A percentile compares a stretch with the other conserved stretches of the same genome.
These are phyloP conservation scores for Gymnoscelis rufifasciata DNA, from an alignment of 2,888 invertebrate genomes.

Conservation along the genomic window DNA sequence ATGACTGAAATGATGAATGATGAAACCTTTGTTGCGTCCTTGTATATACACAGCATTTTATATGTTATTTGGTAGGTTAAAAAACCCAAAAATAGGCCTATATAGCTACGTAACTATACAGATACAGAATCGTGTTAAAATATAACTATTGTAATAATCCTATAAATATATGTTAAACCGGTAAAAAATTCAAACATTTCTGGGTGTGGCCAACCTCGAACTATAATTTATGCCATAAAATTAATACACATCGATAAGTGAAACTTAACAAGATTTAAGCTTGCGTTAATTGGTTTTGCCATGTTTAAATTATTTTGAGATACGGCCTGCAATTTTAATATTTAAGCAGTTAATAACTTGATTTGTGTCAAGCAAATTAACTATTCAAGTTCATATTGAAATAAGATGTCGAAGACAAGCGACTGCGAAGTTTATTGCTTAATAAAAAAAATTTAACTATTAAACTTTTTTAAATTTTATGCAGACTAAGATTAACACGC, in stretches of 20 bases:
- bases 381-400: conserved; percentile 22
- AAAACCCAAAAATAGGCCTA: too few relatives aligned
- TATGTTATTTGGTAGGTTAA: too few relatives aligned
- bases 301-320: conserved; percentile 1
- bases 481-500: too few relatives aligned
- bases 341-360: conserved; percentile 16
- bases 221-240: conserved; percentile 27
- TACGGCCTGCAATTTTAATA: neutral
- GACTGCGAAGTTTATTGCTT: neutral
- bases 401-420: conserved; percentile 22
- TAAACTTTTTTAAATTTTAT: neutral
- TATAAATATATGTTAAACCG: neutral
- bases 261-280: conserved; percentile 32
- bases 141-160: too few relatives aligned
- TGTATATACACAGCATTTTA: too few relatives aligned
- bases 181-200: neutral
- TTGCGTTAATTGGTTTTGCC: conserved; percentile 20
- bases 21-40: too few relatives aligned
- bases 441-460: neutral
- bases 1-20: too few relatives aligned
- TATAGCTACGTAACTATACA: too few relatives aligned
- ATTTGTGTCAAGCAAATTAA: conserved; percentile 30
- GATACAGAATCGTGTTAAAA: too few relatives aligned
- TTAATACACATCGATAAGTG: conserved; percentile 35
- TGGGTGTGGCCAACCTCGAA: conserved; percentile 25